Conservation (phyloP, 2,113 vertebrate species). For the Microcebus murinus region DNA sequence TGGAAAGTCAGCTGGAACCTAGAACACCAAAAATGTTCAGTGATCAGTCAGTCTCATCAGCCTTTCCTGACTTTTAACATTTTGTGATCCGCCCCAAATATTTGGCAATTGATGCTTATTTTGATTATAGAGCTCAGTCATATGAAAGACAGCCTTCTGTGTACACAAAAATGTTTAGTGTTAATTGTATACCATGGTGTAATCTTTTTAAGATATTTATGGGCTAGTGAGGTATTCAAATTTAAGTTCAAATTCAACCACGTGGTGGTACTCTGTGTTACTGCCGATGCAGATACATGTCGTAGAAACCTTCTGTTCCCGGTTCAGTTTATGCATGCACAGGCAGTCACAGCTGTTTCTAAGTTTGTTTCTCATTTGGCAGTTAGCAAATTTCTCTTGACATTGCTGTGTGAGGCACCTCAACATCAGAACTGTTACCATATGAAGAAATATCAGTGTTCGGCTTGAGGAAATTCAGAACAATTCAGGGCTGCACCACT, state of each 20-base stretch:
- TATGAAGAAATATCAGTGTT: background rate
- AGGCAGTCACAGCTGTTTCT: background rate
- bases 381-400: conserved; percentile 33
- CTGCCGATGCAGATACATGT: accelerated
- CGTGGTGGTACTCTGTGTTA: background rate
- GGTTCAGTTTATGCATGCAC: background rate
- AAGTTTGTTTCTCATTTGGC: background rate
- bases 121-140: background rate
- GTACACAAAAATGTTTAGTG: background rate
- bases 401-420: background rate
- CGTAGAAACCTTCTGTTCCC: background rate
- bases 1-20: background rate
- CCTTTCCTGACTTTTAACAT: background rate
- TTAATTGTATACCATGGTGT: background rate
- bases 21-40: background rate
- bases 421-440: background rate
- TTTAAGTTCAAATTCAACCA: background rate
- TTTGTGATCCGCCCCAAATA: background rate
- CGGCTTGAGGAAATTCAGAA: background rate
- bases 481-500: background rate
- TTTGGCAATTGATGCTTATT: background rate
- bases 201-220: background rate
- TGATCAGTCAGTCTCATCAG: background rate
- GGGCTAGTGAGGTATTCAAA: background rate
- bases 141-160: background rate